Evolutionary conservation across 2,888 invertebrate species (phyloP).

Genomic region (Napeogenes inachia): DNA sequence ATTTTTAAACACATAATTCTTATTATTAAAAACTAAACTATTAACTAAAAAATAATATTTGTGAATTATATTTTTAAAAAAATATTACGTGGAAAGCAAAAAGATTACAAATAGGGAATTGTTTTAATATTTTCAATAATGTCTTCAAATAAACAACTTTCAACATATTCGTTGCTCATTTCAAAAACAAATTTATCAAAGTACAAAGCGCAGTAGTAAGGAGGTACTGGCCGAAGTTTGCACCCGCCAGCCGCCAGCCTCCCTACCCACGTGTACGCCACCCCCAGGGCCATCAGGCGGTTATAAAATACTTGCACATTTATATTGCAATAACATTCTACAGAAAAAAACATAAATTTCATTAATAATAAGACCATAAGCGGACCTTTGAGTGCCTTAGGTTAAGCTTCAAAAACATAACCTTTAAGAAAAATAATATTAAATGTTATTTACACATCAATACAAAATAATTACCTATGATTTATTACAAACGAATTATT

Average conservation of each 20-base stretch:
- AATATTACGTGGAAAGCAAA: no score
- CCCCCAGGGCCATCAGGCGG: slow-evolving; percentile 3
- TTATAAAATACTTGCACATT: slow-evolving; percentile 3
- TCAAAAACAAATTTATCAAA: no score
- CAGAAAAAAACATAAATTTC: neutral
- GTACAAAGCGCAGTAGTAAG: no score
- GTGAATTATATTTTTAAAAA: no score
- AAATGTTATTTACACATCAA: neutral
- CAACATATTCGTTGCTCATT: no score
- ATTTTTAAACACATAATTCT: no score
- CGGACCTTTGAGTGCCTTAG: neutral
- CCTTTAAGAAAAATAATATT: neutral
- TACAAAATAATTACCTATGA: neutral
- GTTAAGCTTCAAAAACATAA: neutral
- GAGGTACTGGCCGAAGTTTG: neutral
- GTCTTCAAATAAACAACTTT: no score
- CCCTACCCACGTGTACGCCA: slow-evolving; percentile 26
- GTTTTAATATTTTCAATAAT: no score
- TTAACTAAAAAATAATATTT: no score
- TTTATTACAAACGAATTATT: no score
- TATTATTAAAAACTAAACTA: no score
- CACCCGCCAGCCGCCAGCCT: slow-evolving; percentile 1
- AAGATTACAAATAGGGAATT: no score
- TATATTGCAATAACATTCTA: neutral
- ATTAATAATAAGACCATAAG: neutral